Evolutionary conservation across 2,797 vertebrate genomes (phyloP), one percentile per base, ranked within the genome.

Genomic region (Pitangus sulphuratus): DNA sequence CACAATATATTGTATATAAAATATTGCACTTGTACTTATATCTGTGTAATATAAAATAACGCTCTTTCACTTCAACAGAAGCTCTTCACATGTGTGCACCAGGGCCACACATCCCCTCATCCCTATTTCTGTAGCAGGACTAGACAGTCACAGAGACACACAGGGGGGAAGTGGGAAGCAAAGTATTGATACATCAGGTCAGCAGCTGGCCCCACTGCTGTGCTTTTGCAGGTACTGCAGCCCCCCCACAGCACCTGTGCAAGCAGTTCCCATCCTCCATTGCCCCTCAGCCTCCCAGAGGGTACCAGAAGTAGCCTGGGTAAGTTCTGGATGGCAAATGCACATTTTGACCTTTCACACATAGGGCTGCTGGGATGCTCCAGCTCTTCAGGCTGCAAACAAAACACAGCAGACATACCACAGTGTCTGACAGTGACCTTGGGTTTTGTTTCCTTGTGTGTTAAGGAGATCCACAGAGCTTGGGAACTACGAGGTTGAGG

Each of bases 51-150:
- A 42, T 48, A 81, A 80, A 68, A n/a, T 39, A 9, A 3, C 31
- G 5, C 1, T 60, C 18, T 50, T 64, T 45, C 54, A 28, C 30
- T 70, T 37, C 31, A 84, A n/a, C 5, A 61, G 37, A 51, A 60
- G 7, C 9, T 13, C 40, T 68, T 76, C 12, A 25, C 37, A 48
- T 1, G 3, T 26, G 15, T 51, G 31, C 51, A 35, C 10, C 24
- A 40, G 26, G 26, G 18, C 28, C 47, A 31, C 24, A 6, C 0
- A 0, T 26, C 37, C 5, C 4, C 30, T 35, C 1, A 1, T 22
- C 45, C 28, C 39, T 30, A 1, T 50, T 48, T 56, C 25, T 22
- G 12, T 37, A 42, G 48, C 35, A 42, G 48, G 40, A 70, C 33
- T 12, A 22, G 40, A 5, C 28, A 89, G 35, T 37, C 11, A 22